Base-by-base conservation (phyloP, 2,113 vertebrate genomes). In the Siniperca knerii region DNA sequence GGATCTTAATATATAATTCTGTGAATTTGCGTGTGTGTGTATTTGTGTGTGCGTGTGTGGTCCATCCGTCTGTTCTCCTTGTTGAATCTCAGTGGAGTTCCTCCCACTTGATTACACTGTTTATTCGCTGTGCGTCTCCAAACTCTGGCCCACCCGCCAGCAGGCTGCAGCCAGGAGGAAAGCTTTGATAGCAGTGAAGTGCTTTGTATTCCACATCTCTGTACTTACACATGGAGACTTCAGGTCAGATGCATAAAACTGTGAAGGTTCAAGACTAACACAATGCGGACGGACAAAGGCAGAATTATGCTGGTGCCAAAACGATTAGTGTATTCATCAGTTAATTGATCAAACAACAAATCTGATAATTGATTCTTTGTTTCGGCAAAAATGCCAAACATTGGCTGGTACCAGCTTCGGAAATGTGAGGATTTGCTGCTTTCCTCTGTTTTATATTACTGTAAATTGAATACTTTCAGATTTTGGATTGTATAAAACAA, bases 31-130 rank as follows among this genome's bases (percentile, higher is more conserved):
- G 44, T 84, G 35, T 74, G 55, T 64, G 15, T 62, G 42, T 48
- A 5, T 48, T 4, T 48, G 46, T 72, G 42, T 20, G 52, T 29
- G 12, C 23, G 23, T 71, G 48, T 79, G 58, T 29, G 25, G 50
- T 75, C 55, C 33, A 37, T 74, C 54, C 8, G 3, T 48, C 40
- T 62, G 69, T 48, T 68, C 54, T 71, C 54, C 44, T 61, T 48
- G 58, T 52, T 70, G 81, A 67, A 52, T 89, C 82, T 83, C 70
- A 12, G 66, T 54, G 79, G 73, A 78, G 76, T 77, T 62, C 75
- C 76, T 79, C 77, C 86, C 78, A 87, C 79, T 78, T 85, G 84
- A 84, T 87, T 79, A 68, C 71, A 21, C 70, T 73, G 78, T 89
- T 89, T 84, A 83, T 82, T 75, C 44, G 7, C 54, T 2, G 33